Evolutionary conservation across 2,888 invertebrate genomes (phyloP).

Genomic region (Aethes cnicana): DNA sequence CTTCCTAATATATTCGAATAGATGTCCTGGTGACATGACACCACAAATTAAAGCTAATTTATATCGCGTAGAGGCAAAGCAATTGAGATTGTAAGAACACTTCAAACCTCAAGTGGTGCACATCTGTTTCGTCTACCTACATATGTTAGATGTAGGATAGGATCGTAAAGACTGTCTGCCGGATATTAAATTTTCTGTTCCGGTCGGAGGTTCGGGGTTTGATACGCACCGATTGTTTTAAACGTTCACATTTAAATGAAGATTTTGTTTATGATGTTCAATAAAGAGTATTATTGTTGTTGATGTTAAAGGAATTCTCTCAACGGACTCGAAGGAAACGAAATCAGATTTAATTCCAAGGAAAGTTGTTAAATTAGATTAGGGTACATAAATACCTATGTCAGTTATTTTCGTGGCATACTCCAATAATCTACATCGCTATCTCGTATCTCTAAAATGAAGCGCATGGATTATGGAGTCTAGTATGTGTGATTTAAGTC

Average conservation of each 20-base stretch:
- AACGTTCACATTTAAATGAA: background rate
- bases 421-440: too few relatives aligned
- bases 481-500: too few relatives aligned
- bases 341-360: too few relatives aligned
- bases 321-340: too few relatives aligned
- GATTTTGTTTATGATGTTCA: too few relatives aligned
- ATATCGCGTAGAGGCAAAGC: slow-evolving; percentile 19
- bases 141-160: background rate
- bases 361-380: too few relatives aligned
- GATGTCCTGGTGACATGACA: slow-evolving; percentile 14
- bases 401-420: too few relatives aligned
- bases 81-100: slow-evolving; percentile 22
- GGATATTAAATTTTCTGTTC: slow-evolving; percentile 27
- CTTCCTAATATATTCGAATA: slow-evolving; percentile 43
- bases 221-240: background rate
- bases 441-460: too few relatives aligned
- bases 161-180: slow-evolving; percentile 1
- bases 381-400: too few relatives aligned
- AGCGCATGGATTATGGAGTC: too few relatives aligned
- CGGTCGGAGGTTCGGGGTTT: slow-evolving; percentile 10
- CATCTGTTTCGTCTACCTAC: slow-evolving; percentile 6
- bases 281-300: too few relatives aligned
- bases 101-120: slow-evolving; percentile 17
- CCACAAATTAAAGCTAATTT: slow-evolving; percentile 24
- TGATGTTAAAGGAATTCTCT: too few relatives aligned